These are phyloP conservation scores for Strigamia crassipes DNA, from an alignment of 2,888 invertebrate species.

Conservation along the genomic window DNA sequence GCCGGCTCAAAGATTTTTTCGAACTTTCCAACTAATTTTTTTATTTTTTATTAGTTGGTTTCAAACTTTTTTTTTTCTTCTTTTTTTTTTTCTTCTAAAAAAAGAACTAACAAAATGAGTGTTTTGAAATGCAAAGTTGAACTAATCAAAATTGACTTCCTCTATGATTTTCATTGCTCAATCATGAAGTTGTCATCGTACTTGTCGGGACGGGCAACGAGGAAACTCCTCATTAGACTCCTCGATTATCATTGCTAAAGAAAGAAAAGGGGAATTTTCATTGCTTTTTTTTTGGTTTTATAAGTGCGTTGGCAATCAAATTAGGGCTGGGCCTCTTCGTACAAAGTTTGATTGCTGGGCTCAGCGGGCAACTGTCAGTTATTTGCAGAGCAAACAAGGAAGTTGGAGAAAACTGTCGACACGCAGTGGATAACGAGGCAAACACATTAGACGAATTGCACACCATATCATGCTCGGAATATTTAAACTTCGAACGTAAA, in stretches of 20 bases:
- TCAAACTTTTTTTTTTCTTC: too few species aligned
- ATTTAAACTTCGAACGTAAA: not conserved
- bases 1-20: not conserved
- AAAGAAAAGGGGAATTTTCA: not conserved
- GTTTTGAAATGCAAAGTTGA: not conserved
- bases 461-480: not conserved
- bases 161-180: conserved; percentile 23
- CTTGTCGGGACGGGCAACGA: conserved; percentile 1
- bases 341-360: conserved; percentile 27
- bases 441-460: conserved; percentile 34
- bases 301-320: conserved; percentile 30
- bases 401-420: conserved; percentile 26
- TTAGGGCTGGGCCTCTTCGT: conserved; percentile 23
- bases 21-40: not conserved
- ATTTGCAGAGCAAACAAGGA: conserved; percentile 29
- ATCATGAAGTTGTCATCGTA: conserved; percentile 22
- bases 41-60: not conserved
- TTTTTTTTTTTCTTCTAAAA: too few species aligned
- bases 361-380: conserved; percentile 37
- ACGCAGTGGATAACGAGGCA: conserved; percentile 34
- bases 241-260: not conserved
- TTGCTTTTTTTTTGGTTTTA: not conserved
- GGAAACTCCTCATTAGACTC: conserved; percentile 30
- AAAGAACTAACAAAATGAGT: not conserved
- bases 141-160: conserved; percentile 25